Evolutionary conservation across 2,113 vertebrate genomes (phyloP), one percentile per base, ranked within the genome.

Genomic region (Poecilia latipinna): DNA sequence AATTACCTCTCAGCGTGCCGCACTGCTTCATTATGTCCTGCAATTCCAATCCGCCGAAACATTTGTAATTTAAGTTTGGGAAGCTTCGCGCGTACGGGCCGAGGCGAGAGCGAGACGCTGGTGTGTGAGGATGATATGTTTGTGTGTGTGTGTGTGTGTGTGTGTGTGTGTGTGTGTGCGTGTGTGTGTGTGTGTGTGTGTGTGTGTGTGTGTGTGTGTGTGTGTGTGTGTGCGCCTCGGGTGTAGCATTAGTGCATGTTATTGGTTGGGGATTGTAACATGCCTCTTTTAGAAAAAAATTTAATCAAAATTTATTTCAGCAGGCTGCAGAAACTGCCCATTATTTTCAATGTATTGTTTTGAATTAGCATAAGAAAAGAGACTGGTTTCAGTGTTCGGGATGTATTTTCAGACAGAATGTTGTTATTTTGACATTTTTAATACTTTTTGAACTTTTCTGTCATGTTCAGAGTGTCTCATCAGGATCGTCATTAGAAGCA

Each of bases 1-100:
- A 97, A 99, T 98, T 97, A 97, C 96, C 96, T 97, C 97, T 97
- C 96, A 96, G 92, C 96, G 95, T 95, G 96, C 95, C 94, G 95
- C 96, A 95, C 95, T 94, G 95, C 96, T 96, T 97, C 97, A 97
- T 99, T 98, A 97, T 97, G 95, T 96, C 95, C 94, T 75, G 95
- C 95, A 93, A 93, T 92, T 95, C 95, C 95, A 94, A 95, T 96
- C 96, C 95, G 90, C 94, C 92, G 93, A 95, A 95, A 95, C 95
- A 94, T 96, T 96, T 96, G 96, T 96, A 97, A 96, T 94, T 95
- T 94, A 95, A n/a, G 95, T 95, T 95, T 94, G 95, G 95, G 96
- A 95, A 94, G 3, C 89, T 89, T 75, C 24, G 24, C 15, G 5
- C 48, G 35, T 12, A 37, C 29, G 33, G 76, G 77, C 87, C 86